Base-by-base conservation (phyloP, 2,888 invertebrate genomes). In the Serripes groenlandicus region DNA sequence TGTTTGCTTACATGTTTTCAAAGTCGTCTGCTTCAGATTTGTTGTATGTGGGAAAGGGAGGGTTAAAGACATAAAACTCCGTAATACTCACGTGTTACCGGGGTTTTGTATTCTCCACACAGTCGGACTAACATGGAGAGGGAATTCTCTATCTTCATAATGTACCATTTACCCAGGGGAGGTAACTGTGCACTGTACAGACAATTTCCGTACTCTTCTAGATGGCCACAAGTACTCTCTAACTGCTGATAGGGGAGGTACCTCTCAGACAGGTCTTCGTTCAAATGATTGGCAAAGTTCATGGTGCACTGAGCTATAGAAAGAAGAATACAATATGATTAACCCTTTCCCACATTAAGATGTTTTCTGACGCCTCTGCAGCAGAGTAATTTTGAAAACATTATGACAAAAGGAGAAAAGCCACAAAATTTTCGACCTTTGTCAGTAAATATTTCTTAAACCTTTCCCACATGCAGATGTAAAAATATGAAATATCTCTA, bases 271-370 rank as follows among this genome's bases (percentile, higher is more conserved):
- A 76, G 26, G 11, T 73, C 74, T 18, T 58, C 26, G 28, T 69
- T 69, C 2, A 79, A 15, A 1, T 37, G 26, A 0, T 5, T 28
- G 30, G 68, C 73, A 79, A 83, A 83, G 37, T 74, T 35, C 54
- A 62, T 32, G 35, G 77, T 78, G 64, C 82, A 82, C 28, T 82
- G 71, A 52, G 75, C 75, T 75, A 32, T n/a, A 74, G 49, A 28
- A 66, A 42, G 32, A 68, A 35, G n/a, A n/a, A n/a, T n/a, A n/a
- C n/a, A n/a, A n/a, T n/a, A n/a, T n/a, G n/a, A n/a, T n/a, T n/a
- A n/a, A n/a, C n/a, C n/a, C n/a, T n/a, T n/a, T n/a, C n/a, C n/a
- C n/a, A n/a, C n/a, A n/a, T n/a, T n/a, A n/a, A n/a, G n/a, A n/a
- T n/a, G n/a, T n/a, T n/a, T n/a, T n/a, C n/a, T n/a, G n/a, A n/a